Conservation (phyloP, 2,888 invertebrate species). For the Drosophila colorata region DNA sequence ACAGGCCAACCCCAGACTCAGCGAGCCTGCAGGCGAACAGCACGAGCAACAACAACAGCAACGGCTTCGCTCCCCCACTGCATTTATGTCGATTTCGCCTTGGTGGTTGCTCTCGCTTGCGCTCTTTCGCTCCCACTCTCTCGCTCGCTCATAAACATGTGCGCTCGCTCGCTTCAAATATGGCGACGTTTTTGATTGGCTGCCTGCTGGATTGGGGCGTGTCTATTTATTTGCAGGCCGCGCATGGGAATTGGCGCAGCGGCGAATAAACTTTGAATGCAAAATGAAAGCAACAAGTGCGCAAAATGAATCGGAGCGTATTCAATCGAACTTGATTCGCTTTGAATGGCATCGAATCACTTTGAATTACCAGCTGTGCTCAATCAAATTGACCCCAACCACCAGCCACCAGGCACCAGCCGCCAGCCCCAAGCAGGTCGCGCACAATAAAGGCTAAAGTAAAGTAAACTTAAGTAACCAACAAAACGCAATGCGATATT, state of each 20-base stretch:
- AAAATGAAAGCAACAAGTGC: slow-evolving; percentile 69
- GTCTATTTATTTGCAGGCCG: slow-evolving; percentile 24
- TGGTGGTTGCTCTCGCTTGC: slow-evolving; percentile 39
- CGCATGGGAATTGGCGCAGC: slow-evolving; percentile 45
- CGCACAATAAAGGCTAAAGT: slow-evolving; percentile 45
- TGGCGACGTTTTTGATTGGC: slow-evolving; percentile 69
- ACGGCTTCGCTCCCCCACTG: slow-evolving; percentile 47
- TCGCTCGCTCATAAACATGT: slow-evolving; percentile 15
- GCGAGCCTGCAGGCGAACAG: slow-evolving; percentile 45
- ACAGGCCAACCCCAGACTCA: slow-evolving; percentile 42
- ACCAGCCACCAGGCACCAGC: slow-evolving; percentile 8
- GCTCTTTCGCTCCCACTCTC: slow-evolving; percentile 18
- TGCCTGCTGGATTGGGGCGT: slow-evolving; percentile 37
- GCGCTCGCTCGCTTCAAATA: slow-evolving; percentile 73
- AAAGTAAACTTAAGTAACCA: slow-evolving; percentile 60
- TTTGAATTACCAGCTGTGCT: slow-evolving; percentile 60
- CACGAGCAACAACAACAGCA: slow-evolving; percentile 31
- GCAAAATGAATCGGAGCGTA: slow-evolving; percentile 37
- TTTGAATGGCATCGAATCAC: slow-evolving; percentile 56
- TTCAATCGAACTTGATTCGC: slow-evolving; percentile 44
- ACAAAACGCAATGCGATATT: slow-evolving; percentile 77
- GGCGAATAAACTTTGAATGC: slow-evolving; percentile 44
- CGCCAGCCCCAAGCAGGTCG: slow-evolving; percentile 26
- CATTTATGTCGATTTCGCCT: slow-evolving; percentile 53
- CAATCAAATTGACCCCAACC: slow-evolving; percentile 53